phyloP scores from a whole-genome alignment of 2,113 vertebrate species.

The Miniopterus natalensis region DNA sequence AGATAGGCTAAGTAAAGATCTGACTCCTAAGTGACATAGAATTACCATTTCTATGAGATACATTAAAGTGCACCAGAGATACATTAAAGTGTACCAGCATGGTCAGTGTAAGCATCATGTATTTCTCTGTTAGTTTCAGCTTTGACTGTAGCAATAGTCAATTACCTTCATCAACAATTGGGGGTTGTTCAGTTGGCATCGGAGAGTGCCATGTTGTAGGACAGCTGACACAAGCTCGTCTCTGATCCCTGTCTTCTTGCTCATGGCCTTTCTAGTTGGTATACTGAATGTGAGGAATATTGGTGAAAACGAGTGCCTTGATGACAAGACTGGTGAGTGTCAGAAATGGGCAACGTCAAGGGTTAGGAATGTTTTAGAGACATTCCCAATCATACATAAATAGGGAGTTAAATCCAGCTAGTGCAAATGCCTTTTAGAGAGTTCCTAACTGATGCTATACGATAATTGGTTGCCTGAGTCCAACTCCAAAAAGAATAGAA shows the following conservation, averaged over 20 bases:
- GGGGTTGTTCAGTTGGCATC: neutral
- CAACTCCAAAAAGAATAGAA: neutral
- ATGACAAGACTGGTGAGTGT: neutral
- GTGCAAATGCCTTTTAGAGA: neutral
- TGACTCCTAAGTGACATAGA: neutral
- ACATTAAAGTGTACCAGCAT: neutral
- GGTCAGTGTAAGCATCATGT: neutral
- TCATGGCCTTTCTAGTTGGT: neutral
- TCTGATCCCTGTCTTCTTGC: neutral
- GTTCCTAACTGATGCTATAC: neutral
- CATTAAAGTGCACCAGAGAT: neutral
- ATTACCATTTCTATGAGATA: neutral
- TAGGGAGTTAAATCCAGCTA: neutral
- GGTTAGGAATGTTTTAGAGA: neutral
- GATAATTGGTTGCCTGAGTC: neutral
- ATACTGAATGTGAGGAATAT: neutral
- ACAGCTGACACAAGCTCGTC: neutral
- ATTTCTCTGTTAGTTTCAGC: neutral
- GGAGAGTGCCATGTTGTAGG: neutral
- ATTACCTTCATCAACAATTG: neutral
- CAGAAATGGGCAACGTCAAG: neutral
- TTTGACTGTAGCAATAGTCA: neutral
- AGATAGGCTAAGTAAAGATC: neutral
- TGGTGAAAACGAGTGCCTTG: neutral
- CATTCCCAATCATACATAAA: neutral